These are phyloP conservation scores for Lacanobia wlatinum DNA, from an alignment of 2,888 invertebrate genomes.

Conservation along the genomic window DNA sequence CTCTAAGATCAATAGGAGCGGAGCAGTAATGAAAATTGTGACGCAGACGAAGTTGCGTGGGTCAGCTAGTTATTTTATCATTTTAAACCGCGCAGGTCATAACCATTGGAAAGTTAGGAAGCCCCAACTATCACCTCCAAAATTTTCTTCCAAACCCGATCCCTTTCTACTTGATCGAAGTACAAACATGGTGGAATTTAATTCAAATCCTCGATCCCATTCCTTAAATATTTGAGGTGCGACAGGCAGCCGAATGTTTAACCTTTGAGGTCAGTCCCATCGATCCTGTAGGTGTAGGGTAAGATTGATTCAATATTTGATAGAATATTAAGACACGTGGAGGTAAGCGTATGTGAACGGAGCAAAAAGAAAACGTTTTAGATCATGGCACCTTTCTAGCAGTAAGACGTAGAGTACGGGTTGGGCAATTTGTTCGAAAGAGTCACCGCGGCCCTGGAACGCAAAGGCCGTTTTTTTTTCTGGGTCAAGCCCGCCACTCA, in stretches of 20 bases:
- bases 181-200: slow-evolving; percentile 40
- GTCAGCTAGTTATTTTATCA: too few species aligned
- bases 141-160: slow-evolving; percentile 20
- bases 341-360: background rate
- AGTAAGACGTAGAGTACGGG: too few species aligned
- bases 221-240: slow-evolving; percentile 52
- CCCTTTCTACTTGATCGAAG: slow-evolving; percentile 13
- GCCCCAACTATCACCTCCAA: background rate
- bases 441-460: too few species aligned
- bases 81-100: too few species aligned
- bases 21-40: too few species aligned
- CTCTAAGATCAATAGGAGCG: too few species aligned
- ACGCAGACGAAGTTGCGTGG: too few species aligned
- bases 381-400: background rate
- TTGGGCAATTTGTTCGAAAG: too few species aligned
- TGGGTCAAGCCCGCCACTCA: too few species aligned
- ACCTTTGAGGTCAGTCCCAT: slow-evolving; percentile 39
- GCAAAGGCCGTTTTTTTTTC: too few species aligned
- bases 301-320: slow-evolving; percentile 47
- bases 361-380: background rate
- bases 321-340: slow-evolving; percentile 36
- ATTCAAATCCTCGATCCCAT: slow-evolving; percentile 36
- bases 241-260: slow-evolving; percentile 41
- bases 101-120: background rate
- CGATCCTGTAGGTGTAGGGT: slow-evolving; percentile 10